phyloP scores from a whole-genome alignment of 2,113 vertebrate species.

The Notarius lentiginosus region DNA sequence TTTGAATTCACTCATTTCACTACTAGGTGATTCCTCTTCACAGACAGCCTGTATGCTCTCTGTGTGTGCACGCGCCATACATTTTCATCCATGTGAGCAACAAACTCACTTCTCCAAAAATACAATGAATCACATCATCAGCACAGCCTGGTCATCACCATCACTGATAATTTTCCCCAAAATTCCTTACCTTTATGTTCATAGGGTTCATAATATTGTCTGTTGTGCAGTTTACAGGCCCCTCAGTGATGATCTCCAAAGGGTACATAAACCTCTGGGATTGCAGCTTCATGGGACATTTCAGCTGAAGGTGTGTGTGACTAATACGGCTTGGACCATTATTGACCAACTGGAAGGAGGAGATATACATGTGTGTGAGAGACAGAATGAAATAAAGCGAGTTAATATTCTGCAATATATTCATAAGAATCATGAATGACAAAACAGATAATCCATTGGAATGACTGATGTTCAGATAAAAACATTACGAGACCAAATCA shows the following conservation, averaged over 20 bases:
- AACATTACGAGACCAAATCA: not conserved
- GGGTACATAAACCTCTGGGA: constrained; percentile 76
- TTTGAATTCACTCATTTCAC: constrained; percentile 15
- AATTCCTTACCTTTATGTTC: constrained; percentile 74
- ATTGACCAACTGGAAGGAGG: constrained; percentile 77
- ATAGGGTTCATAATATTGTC: constrained; percentile 73
- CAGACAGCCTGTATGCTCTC: constrained; percentile 15
- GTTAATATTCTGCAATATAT: not conserved
- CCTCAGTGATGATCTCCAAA: constrained; percentile 72
- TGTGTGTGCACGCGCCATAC: not conserved
- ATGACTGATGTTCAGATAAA: not conserved
- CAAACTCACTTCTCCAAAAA: not conserved
- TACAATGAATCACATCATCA: not conserved
- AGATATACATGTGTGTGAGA: not conserved
- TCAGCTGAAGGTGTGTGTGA: constrained; percentile 76
- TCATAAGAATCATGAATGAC: not conserved
- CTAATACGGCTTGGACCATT: constrained; percentile 84
- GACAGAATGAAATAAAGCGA: not conserved
- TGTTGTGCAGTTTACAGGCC: constrained; percentile 80
- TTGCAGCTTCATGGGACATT: constrained; percentile 75
- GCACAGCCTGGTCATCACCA: not conserved
- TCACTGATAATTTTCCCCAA: not conserved
- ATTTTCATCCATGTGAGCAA: not conserved
- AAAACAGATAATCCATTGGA: not conserved
- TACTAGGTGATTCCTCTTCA: constrained; percentile 1